Evolutionary conservation across 2,797 vertebrate species (phyloP), one percentile per base, ranked within the genome.

Genomic region (Girardinus metallicus): DNA sequence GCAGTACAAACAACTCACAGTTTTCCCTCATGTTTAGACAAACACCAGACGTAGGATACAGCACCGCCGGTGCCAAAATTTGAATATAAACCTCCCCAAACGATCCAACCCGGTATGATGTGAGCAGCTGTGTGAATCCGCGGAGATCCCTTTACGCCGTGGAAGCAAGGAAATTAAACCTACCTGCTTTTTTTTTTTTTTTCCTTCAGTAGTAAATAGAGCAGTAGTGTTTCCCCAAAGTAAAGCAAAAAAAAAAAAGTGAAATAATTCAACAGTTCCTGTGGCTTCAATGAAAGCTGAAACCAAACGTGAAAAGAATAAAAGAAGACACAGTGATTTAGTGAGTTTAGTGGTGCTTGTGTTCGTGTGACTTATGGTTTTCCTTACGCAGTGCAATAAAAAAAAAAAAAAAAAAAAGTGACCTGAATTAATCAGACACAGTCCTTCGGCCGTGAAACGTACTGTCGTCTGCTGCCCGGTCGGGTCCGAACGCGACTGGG

Each of bases 301-400:
- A 62, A 12, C 62, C 51, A 55, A 74, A 57, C 49, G 51, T 64
- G 77, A 81, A 74, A 2, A 68, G 75, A 43, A 66, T 41, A 77
- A 46, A 62, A 53, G 26, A 60, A 76, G 57, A 53, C 70, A 55
- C 68, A 85, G 76, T 77, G 82, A 66, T 73, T 78, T 81, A 74
- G 77, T 76, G 74, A 91, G 62, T 83, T 43, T 31, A 82, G 83
- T 41, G 55, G 68, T 76, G 46, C 26, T n/a, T 36, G 53, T 55
- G 76, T 80, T 47, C 71, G 79, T 57, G 79, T 70, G 60, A 85
- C n/a, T 76, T 51, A 75, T 60, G 68, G 83, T 89, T 86, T 53
- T 86, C 85, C 87, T 86, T 88, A 81, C 85, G 86, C 90, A 91
- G 93, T 94, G 94, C 93, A 94, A 95, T 53, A 47, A 47, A 43